phyloP scores from a whole-genome alignment of 2,113 vertebrate genomes.

The Phycodurus eques region DNA sequence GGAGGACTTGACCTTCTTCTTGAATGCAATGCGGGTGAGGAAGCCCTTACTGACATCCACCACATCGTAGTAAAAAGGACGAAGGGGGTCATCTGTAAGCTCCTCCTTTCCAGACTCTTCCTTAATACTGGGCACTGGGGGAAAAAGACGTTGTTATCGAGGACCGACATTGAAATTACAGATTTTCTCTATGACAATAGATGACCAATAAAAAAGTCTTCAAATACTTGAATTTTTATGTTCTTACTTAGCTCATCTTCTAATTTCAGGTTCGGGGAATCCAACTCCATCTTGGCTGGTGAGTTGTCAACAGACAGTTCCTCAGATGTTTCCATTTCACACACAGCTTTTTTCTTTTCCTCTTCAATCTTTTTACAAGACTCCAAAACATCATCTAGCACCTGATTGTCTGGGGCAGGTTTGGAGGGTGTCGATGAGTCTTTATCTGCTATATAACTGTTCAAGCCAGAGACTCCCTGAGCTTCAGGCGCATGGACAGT shows the following conservation, averaged over 20 bases:
- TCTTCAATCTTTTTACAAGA: slow-evolving; percentile 19
- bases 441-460: slow-evolving; percentile 26
- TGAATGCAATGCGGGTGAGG: slow-evolving; percentile 88
- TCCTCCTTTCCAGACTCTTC: slow-evolving; percentile 54
- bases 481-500: slow-evolving; percentile 32
- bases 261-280: slow-evolving; percentile 14
- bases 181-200: not conserved
- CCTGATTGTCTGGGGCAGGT: slow-evolving; percentile 12
- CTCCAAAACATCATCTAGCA: slow-evolving; percentile 7
- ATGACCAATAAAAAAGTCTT: not conserved
- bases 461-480: slow-evolving; percentile 26
- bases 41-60: slow-evolving; percentile 96
- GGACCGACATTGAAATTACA: not conserved
- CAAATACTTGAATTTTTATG: not conserved
- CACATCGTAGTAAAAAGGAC: slow-evolving; percentile 79
- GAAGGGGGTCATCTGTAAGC: slow-evolving; percentile 16
- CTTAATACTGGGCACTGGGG: slow-evolving; percentile 31
- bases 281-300: slow-evolving; percentile 52
- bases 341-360: slow-evolving; percentile 19
- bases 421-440: slow-evolving; percentile 14
- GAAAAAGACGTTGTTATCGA: not conserved
- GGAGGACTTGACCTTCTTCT: slow-evolving; percentile 89
- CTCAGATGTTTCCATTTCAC: slow-evolving; percentile 34
- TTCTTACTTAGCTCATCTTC: slow-evolving; percentile 53
- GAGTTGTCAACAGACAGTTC: slow-evolving; percentile 21